Conservation (phyloP, 2,888 invertebrate species). For the Xylocampa areola region DNA sequence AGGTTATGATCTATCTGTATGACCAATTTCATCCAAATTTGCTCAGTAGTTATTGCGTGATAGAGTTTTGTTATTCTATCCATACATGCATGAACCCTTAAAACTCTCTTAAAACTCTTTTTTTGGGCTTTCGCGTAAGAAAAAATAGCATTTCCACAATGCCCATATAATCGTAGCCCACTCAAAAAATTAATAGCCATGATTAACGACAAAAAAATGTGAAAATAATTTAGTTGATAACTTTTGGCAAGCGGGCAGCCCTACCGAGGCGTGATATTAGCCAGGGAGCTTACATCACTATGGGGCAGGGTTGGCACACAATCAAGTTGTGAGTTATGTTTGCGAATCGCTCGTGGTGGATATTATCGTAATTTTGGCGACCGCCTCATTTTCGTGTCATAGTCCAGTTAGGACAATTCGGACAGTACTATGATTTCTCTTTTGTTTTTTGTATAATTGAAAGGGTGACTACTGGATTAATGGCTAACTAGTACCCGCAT, state of each 20-base stretch:
- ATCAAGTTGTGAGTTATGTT: conserved; percentile 54
- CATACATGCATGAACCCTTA: too few species aligned
- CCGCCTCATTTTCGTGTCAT: conserved; percentile 31
- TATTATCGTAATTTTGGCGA: conserved; percentile 43
- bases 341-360: conserved; percentile 14
- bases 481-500: too few species aligned
- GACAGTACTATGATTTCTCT: not conserved
- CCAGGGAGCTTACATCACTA: conserved; percentile 41
- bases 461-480: too few species aligned
- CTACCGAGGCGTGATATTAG: conserved; percentile 41
- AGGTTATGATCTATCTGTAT: too few species aligned
- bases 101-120: too few species aligned
- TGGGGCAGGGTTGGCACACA: conserved; percentile 50
- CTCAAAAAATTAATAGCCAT: conserved; percentile 17
- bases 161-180: conserved; percentile 8
- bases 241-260: conserved; percentile 31
- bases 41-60: too few species aligned
- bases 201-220: conserved; percentile 5
- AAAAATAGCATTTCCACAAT: not conserved
- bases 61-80: too few species aligned
- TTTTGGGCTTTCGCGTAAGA: too few species aligned
- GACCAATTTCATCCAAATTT: too few species aligned
- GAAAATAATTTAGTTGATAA: conserved; percentile 27
- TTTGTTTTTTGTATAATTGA: too few species aligned
- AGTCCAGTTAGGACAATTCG: conserved; percentile 14